Conservation (phyloP, 2,113 vertebrate genomes). For the Dermatemys mawii region DNA sequence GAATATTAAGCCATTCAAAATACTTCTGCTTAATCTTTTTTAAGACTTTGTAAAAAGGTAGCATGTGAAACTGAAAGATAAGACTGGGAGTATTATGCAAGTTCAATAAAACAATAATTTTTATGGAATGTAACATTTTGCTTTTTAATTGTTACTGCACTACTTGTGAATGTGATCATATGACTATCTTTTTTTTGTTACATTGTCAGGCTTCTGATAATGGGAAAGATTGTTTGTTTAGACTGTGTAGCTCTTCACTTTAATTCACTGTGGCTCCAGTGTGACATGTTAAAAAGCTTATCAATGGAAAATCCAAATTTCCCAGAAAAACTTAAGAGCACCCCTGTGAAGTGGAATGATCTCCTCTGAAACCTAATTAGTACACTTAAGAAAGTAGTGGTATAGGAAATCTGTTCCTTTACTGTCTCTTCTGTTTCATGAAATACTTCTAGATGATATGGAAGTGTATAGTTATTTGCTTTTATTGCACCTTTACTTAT, state of each 20-base stretch:
- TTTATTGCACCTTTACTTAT: constrained; percentile 53
- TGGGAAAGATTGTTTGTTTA: constrained; percentile 92
- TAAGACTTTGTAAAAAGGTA: not conserved
- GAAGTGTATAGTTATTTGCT: constrained; percentile 52
- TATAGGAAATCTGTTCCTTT: constrained; percentile 77
- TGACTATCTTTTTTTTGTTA: constrained; percentile 88
- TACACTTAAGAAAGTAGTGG: constrained; percentile 83
- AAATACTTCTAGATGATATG: constrained; percentile 46
- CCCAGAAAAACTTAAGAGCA: constrained; percentile 85
- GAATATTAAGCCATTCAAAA: not conserved
- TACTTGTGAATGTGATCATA: constrained; percentile 69
- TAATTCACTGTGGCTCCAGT: constrained; percentile 95
- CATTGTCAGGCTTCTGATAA: constrained; percentile 88
- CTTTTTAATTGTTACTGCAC: constrained; percentile 76
- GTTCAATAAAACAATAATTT: constrained; percentile 16
- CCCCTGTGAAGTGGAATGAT: constrained; percentile 85
- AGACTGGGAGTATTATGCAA: constrained; percentile 31
- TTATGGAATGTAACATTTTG: constrained; percentile 63
- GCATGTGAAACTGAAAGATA: constrained; percentile 7
- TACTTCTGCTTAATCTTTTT: constrained; percentile 1
- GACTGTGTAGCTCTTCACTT: constrained; percentile 88
- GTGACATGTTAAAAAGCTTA: constrained; percentile 93
- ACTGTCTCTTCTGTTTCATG: constrained; percentile 34
- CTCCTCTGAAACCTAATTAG: constrained; percentile 89
- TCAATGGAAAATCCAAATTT: constrained; percentile 92